These are phyloP conservation scores for Dione juno DNA, from an alignment of 2,888 invertebrate species.

Conservation along the genomic window DNA sequence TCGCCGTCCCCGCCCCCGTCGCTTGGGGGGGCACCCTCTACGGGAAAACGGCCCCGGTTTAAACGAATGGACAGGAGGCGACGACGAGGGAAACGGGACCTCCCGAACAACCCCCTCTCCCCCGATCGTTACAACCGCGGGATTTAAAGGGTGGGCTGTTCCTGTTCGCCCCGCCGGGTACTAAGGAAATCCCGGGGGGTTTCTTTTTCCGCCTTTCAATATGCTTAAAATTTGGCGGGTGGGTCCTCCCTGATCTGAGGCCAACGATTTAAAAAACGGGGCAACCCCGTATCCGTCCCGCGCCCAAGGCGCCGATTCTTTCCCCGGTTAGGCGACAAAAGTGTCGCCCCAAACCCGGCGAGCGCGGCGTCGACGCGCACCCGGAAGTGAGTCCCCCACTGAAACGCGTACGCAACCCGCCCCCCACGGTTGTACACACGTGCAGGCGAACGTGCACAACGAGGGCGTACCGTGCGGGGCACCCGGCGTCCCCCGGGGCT, in stretches of 20 bases:
- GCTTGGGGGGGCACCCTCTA: constrained; percentile 33
- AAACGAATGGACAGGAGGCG: constrained; percentile 71
- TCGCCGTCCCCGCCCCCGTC: constrained; percentile 30
- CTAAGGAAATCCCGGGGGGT: constrained; percentile 64
- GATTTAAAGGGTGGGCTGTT: constrained; percentile 85
- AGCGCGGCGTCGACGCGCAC: constrained; percentile 48
- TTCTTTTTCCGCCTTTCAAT: constrained; percentile 87
- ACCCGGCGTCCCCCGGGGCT: not conserved
- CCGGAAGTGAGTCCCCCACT: constrained; percentile 6
- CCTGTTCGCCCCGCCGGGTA: constrained; percentile 76
- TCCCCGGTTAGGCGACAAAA: not conserved
- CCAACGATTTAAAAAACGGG: constrained; percentile 53
- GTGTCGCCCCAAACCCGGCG: too few relatives aligned
- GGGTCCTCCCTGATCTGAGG: constrained; percentile 73
- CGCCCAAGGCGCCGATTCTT: constrained; percentile 39
- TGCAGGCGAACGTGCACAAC: not conserved
- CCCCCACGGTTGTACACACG: not conserved
- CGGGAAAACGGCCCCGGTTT: constrained; percentile 42
- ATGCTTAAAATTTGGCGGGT: constrained; percentile 86
- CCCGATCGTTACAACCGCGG: constrained; percentile 59
- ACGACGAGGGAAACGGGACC: constrained; percentile 60
- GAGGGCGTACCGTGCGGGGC: not conserved
- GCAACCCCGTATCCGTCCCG: constrained; percentile 37
- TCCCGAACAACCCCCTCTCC: constrained; percentile 84
- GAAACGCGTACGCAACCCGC: not conserved